Base-by-base conservation (phyloP, 2,113 vertebrate genomes). In the Notothenia rossii region DNA sequence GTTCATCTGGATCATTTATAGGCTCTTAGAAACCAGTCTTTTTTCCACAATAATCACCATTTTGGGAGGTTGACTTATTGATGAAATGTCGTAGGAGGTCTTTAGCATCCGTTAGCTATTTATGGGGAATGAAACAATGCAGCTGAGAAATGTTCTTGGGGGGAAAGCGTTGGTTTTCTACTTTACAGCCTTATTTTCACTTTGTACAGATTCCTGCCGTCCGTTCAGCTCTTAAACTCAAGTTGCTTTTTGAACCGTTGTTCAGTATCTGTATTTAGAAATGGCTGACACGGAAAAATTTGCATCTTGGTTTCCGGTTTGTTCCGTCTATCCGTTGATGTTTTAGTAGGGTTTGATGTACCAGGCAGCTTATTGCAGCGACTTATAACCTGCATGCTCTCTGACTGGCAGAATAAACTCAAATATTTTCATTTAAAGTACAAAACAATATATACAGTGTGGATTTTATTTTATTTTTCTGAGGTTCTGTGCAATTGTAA, bases 401-500 rank as follows among this genome's bases (percentile, higher is more conserved):
- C 10, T 25, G 53, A 77, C 79, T 40, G 65, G 68, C 78, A 40
- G 69, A 72, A 54, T n/a, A 12, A 58, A 6, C 54, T 12, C 55
- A 29, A 56, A 67, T 67, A 22, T 5, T 20, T 29, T 59, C 53
- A 3, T 62, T 73, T 67, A 5, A 65, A 43, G 12, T 69, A 3
- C 17, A 18, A 77, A 55, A 46, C 29, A 12, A 17, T 83, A 43
- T 79, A 22, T 62, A 18, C 72, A 33, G 25, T 80, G 45, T 70
- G 81, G 10, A 9, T 25, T 20, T 36, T 2, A 56, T 50, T 58
- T 58, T 29, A 29, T 29, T 49, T 61, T 56, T 79, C 68, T 15
- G 51, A 86, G 71, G 62, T 78, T 75, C 59, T 75, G 83, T 91
- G 89, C 85, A 89, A 79, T 85, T 77, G 61, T 84, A 73, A 89